phyloP scores from a whole-genome alignment of 2,113 vertebrate species.

The Calidris pugnax region DNA sequence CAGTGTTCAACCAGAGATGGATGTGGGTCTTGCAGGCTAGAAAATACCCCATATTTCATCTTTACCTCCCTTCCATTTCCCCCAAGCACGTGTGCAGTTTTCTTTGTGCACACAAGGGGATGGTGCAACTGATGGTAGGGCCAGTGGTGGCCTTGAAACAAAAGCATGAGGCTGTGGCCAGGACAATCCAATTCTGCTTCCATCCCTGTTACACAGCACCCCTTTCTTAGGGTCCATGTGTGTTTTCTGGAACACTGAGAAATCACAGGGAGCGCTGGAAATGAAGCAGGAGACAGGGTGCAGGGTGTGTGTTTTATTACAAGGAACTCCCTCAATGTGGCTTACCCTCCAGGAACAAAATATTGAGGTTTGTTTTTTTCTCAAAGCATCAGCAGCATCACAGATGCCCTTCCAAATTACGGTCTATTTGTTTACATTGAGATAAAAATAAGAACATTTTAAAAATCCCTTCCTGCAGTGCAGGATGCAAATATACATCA shows the following conservation, averaged over 20 bases:
- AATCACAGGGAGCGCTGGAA: background rate
- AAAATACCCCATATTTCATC: background rate
- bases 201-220: background rate
- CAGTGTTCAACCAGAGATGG: background rate
- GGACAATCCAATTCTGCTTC: background rate
- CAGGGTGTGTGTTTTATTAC: background rate
- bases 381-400: background rate
- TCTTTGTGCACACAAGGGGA: background rate
- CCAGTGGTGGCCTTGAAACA: background rate
- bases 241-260: background rate
- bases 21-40: background rate
- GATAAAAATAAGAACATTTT: background rate
- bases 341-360: background rate
- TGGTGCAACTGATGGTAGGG: rapidly evolving
- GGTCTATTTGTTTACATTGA: background rate
- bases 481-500: background rate
- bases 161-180: background rate
- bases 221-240: rapidly evolving
- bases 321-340: background rate
- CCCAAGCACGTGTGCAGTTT: background rate
- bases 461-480: background rate
- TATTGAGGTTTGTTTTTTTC: background rate
- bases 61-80: background rate
- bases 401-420: background rate
- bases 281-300: background rate